Conservation (phyloP, 2,888 invertebrate species). For the Hecatera dysodea region DNA sequence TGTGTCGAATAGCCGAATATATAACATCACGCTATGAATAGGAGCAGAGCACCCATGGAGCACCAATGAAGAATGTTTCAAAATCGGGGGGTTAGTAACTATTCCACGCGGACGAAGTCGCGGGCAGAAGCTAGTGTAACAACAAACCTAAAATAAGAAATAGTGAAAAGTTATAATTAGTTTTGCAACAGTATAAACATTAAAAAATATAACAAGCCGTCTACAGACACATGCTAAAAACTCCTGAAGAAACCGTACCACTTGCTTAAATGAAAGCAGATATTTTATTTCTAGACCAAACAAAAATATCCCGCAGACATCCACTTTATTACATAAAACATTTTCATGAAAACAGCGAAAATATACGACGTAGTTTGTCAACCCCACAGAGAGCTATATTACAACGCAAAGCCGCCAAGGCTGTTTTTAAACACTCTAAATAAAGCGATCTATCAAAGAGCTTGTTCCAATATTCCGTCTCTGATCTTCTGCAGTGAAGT, state of each 20-base stretch:
- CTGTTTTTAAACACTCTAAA: slow-evolving; percentile 34
- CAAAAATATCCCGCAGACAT: not conserved
- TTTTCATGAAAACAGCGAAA: not conserved
- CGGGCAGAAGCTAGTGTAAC: too few relatives aligned
- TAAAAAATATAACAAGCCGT: too few relatives aligned
- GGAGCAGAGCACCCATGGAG: too few relatives aligned
- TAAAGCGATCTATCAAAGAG: slow-evolving; percentile 4
- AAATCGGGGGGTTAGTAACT: too few relatives aligned
- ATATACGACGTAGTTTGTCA: slow-evolving; percentile 6
- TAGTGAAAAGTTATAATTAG: too few relatives aligned
- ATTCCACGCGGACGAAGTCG: too few relatives aligned
- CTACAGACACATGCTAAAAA: not conserved
- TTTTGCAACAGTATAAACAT: too few relatives aligned
- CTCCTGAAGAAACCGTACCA: not conserved
- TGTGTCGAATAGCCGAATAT: too few relatives aligned
- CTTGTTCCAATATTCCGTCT: slow-evolving; percentile 21
- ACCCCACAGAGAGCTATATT: slow-evolving; percentile 12
- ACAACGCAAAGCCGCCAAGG: slow-evolving; percentile 16
- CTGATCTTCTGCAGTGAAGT: not conserved
- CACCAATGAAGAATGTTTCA: too few relatives aligned
- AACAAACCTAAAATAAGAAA: too few relatives aligned
- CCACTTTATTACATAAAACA: not conserved
- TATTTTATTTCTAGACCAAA: not conserved
- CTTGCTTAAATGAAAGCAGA: not conserved
- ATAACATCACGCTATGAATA: too few relatives aligned